Evolutionary conservation across 1,140 invertebrate genomes (phyloP).

Genomic region (Scaptomyza hsui): DNA sequence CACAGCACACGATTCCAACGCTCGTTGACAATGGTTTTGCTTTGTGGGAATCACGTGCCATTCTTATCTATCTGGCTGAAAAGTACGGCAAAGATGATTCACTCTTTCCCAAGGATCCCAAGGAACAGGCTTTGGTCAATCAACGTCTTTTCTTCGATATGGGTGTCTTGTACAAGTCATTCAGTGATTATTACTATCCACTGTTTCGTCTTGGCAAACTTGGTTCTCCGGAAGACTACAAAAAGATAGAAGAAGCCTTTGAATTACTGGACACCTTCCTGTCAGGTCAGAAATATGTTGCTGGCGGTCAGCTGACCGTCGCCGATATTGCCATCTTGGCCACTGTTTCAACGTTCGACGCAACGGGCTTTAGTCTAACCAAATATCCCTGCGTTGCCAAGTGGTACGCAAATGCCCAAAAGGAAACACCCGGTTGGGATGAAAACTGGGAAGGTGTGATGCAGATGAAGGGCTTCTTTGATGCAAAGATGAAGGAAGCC

Average conservation of each 20-base stretch:
- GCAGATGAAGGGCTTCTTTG: slow-evolving; percentile 45
- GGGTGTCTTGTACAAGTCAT: slow-evolving; percentile 87
- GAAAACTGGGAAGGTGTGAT: slow-evolving; percentile 59
- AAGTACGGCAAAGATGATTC: slow-evolving; percentile 88
- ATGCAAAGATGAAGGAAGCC: slow-evolving; percentile 14
- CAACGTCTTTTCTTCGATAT: slow-evolving; percentile 90
- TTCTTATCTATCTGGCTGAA: slow-evolving; percentile 88
- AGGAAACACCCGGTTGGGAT: slow-evolving; percentile 86
- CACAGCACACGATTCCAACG: slow-evolving; percentile 87
- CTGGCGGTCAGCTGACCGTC: slow-evolving; percentile 89
- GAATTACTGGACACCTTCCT: slow-evolving; percentile 88
- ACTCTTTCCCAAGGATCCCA: slow-evolving; percentile 88
- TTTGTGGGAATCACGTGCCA: slow-evolving; percentile 89
- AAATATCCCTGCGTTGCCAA: slow-evolving; percentile 88
- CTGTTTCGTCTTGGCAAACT: slow-evolving; percentile 86
- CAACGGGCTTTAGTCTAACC: slow-evolving; percentile 87
- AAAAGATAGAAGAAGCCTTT: slow-evolving; percentile 87
- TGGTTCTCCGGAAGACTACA: slow-evolving; percentile 86
- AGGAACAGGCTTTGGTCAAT: slow-evolving; percentile 88
- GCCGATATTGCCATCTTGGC: slow-evolving; percentile 88
- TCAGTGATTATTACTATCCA: slow-evolving; percentile 88
- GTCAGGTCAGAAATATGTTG: slow-evolving; percentile 87
- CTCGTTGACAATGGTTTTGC: slow-evolving; percentile 88
- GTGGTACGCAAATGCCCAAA: slow-evolving; percentile 89
- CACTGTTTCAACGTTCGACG: slow-evolving; percentile 87